Evolutionary conservation across 2,113 vertebrate species (phyloP), one percentile per base, ranked within the genome.

Genomic region (Pseudopipra pipra): DNA sequence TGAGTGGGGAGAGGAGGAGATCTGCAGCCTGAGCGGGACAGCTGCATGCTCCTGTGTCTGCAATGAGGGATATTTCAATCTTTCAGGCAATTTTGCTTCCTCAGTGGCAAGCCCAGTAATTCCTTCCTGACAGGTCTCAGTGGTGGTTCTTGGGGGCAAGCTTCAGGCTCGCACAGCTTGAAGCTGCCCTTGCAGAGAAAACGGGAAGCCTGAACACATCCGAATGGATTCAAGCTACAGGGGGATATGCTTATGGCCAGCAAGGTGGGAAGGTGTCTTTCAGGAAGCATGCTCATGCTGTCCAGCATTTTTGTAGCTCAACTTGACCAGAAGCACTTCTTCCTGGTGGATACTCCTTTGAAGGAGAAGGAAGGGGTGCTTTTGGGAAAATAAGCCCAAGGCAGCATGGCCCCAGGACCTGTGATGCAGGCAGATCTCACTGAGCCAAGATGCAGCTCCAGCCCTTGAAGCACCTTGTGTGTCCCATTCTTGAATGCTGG

Each of bases 221-320:
- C 2, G 0, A 52, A 58, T 37, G 37, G 54, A 30, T 66, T 86
- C 66, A 72, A 83, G 76, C 61, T 75, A 24, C 59, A 35, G 0
- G 51, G 25, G 33, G 35, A 55, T 0, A 0, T 46, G 28, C n/a
- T 79, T 1, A 1, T 37, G 17, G 66, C 33, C 66, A n/a, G 41
- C 1, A 1, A 0, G 5, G 46, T 22, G 37, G 19, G n/a, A 79
- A 70, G 46, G 41, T 75, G 52, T 10, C 16, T 31, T 51, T 23
- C 20, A 56, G 51, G 23, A 1, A 0, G 5, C 0, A 1, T 46
- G 23, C 28, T 87, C 47, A 46, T 83, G 10, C 31, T 5, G 9
- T 15, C 20, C 63, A 49, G 23, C 2, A 1, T 37, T 85, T 66
- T 61, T 46, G 27, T 33, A 58, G 52, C 30, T 35, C 28, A 46